Conservation (phyloP, 1,140 invertebrate genomes). For the Papilio helenus region DNA sequence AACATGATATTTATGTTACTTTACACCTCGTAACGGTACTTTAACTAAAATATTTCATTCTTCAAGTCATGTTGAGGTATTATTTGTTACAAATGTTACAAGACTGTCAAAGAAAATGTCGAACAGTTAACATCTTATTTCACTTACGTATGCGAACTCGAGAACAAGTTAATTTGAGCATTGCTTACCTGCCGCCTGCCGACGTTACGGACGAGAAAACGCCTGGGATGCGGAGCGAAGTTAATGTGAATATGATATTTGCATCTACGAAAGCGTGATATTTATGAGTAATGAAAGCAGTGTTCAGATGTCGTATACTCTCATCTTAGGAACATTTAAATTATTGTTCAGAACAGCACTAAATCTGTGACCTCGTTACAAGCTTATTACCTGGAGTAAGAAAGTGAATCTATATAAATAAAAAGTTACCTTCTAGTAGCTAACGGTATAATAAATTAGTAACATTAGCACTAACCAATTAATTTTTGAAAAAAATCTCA, state of each 20-base stretch:
- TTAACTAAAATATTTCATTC: background rate
- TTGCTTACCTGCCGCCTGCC: constrained; percentile 11
- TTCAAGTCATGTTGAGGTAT: background rate
- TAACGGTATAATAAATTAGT: too few relatives aligned
- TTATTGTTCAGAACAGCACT: background rate
- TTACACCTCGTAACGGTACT: too few relatives aligned
- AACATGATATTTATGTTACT: too few relatives aligned
- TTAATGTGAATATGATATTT: constrained; percentile 31
- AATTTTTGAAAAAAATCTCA: background rate
- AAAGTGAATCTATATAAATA: too few relatives aligned
- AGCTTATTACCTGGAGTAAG: background rate
- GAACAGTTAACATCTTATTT: background rate
- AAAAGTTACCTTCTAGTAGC: too few relatives aligned
- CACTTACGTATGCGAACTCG: background rate
- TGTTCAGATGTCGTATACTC: background rate
- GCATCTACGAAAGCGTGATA: constrained; percentile 15
- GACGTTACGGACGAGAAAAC: constrained; percentile 16
- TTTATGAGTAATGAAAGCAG: constrained; percentile 14
- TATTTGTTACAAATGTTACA: background rate
- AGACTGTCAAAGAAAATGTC: background rate
- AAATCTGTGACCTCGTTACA: background rate
- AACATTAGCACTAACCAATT: too few relatives aligned
- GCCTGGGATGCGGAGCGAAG: constrained; percentile 14
- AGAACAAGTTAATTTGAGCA: constrained; percentile 14
- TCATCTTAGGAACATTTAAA: background rate